Evolutionary conservation across 2,888 invertebrate genomes (phyloP).

Genomic region (Slavum lentiscoides): DNA sequence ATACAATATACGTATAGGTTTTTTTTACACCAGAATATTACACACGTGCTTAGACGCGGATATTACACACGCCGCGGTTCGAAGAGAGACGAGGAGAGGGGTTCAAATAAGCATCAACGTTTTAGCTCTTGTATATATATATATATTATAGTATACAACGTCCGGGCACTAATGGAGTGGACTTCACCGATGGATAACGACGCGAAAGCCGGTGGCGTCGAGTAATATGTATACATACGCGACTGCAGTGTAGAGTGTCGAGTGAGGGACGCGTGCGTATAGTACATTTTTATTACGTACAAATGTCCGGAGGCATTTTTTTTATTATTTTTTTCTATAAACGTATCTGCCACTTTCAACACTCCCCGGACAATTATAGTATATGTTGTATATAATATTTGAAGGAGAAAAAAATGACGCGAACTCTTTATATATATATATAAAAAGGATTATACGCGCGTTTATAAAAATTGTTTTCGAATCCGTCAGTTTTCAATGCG

Average conservation of each 20-base stretch:
- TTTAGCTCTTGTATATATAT: conserved; percentile 14
- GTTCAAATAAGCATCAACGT: conserved; percentile 25
- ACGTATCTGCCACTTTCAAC: neutral
- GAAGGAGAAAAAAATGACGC: neutral
- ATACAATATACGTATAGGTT: too few species aligned
- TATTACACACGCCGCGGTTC: neutral
- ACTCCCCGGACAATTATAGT: neutral
- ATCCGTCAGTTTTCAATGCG: too few species aligned
- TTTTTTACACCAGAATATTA: too few species aligned
- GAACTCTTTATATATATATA: neutral
- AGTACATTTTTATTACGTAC: too few species aligned
- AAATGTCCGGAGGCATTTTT: neutral
- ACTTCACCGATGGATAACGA: neutral
- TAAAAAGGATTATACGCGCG: neutral
- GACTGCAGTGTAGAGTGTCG: too few species aligned
- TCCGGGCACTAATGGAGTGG: conserved; percentile 28
- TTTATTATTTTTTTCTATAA: neutral
- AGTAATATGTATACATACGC: conserved; percentile 6
- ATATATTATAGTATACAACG: too few species aligned
- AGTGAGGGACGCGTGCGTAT: too few species aligned
- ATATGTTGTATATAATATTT: neutral
- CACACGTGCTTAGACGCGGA: neutral
- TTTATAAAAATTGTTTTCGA: too few species aligned
- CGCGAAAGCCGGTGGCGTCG: too few species aligned
- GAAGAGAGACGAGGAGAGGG: conserved; percentile 18